Percentiles rank a stretch among this genome's conserved stretches.
Evolutionary conservation across 2,113 vertebrate genomes (phyloP).

Genomic region (Equus przewalskii): DNA sequence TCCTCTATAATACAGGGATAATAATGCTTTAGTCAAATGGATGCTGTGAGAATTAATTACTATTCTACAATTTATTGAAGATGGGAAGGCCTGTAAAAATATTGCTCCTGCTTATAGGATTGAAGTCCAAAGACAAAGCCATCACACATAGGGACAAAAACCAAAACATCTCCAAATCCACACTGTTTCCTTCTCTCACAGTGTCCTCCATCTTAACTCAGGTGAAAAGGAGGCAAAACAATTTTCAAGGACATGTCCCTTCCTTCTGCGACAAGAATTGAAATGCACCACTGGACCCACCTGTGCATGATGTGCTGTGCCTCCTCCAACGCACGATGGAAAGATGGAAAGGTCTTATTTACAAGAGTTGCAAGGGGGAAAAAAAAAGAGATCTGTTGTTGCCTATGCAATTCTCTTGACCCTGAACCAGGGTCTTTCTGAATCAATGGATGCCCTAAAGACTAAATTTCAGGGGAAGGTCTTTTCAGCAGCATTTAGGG

Average conservation of each 20-base stretch:
- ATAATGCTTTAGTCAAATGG: slow-evolving; percentile 80
- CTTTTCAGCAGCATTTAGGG: slow-evolving; percentile 36
- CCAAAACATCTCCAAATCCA: slow-evolving; percentile 70
- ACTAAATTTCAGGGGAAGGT: slow-evolving; percentile 69
- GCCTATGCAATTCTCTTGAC: slow-evolving; percentile 55
- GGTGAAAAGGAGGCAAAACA: slow-evolving; percentile 59
- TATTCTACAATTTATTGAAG: slow-evolving; percentile 71
- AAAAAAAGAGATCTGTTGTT: neutral
- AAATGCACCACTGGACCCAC: slow-evolving; percentile 62
- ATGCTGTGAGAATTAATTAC: slow-evolving; percentile 85
- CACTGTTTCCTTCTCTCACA: neutral
- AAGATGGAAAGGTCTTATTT: neutral
- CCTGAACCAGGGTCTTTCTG: slow-evolving; percentile 66
- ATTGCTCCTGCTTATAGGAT: slow-evolving; percentile 73
- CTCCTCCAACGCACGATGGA: neutral
- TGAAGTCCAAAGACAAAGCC: slow-evolving; percentile 71
- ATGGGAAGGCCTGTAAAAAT: slow-evolving; percentile 71
- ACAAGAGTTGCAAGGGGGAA: neutral
- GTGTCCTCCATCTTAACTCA: slow-evolving; percentile 37
- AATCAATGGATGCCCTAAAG: slow-evolving; percentile 67
- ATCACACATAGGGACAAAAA: slow-evolving; percentile 62
- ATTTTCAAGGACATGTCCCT: slow-evolving; percentile 73
- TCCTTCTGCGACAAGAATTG: slow-evolving; percentile 58
- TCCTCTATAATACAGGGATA: slow-evolving; percentile 77
- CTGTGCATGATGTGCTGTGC: neutral